phyloP scores from a whole-genome alignment of 2,888 invertebrate species.

The Calliphora vomitoria region DNA sequence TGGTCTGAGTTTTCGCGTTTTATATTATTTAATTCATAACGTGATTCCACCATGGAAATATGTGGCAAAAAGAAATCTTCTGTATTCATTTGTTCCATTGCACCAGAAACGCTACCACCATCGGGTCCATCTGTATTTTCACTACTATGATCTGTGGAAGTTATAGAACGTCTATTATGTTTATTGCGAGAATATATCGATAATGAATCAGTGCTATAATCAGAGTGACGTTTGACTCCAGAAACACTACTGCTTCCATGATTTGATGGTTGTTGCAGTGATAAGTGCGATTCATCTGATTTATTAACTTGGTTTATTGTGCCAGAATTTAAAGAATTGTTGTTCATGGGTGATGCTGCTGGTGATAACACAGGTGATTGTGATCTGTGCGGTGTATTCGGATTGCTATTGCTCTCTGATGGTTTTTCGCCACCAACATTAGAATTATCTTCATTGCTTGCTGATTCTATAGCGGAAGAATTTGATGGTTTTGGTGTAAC shows the following conservation, averaged over 20 bases:
- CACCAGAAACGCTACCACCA: constrained; percentile 79
- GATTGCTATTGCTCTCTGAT: constrained; percentile 73
- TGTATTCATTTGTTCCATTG: constrained; percentile 82
- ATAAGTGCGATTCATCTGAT: constrained; percentile 34
- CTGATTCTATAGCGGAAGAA: constrained; percentile 65
- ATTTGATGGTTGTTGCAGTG: constrained; percentile 67
- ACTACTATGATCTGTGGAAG: constrained; percentile 74
- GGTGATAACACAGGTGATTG: constrained; percentile 77
- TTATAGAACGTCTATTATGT: constrained; percentile 79
- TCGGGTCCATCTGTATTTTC: constrained; percentile 79
- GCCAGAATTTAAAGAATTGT: constrained; percentile 66
- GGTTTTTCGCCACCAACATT: constrained; percentile 56
- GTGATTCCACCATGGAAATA: constrained; percentile 83
- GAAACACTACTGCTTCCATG: constrained; percentile 40
- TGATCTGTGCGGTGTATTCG: constrained; percentile 75
- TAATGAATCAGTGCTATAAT: constrained; percentile 81
- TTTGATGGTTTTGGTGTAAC: constrained; percentile 59
- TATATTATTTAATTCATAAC: constrained; percentile 82
- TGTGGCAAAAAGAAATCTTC: constrained; percentile 84
- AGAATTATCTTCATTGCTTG: constrained; percentile 67
- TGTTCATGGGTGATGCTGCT: constrained; percentile 73
- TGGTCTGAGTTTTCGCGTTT: constrained; percentile 82
- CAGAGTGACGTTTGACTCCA: constrained; percentile 80
- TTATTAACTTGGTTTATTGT: constrained; percentile 62
- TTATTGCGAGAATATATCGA: constrained; percentile 83